Evolutionary conservation across 2,888 invertebrate species (phyloP), one percentile per base, ranked within the genome.

Genomic region (Gymnosoma rotundatum): DNA sequence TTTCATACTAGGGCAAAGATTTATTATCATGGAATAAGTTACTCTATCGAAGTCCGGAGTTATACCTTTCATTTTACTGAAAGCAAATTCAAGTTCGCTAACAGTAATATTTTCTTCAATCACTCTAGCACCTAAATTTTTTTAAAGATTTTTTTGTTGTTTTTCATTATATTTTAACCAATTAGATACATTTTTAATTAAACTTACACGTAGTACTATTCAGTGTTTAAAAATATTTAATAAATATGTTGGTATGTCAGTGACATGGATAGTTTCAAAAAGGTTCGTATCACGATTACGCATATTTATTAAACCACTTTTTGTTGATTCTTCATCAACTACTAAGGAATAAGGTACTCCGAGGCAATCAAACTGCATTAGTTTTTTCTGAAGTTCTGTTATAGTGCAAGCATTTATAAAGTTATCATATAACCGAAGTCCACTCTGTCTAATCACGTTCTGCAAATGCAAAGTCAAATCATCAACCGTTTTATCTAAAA

Each of bases 301-400:
- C 79, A 95, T 90, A 87, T 94, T 93, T 83, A 96, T 93, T 83
- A 97, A 94, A 4, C 98, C 98, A 90, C 94, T 94, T 87, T 93
- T 93, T 9, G 97, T 93, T 16, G 96, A 95, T 20, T 93, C 93
- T 80, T 95, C 94, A 89, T 94, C 93, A 20, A 98, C 91, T n/a
- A 95, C 92, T 70, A 96, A 93, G 48, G 94, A 95, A 89, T 96
- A 97, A 9, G 96, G 95, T 10, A 97, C 93, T 1, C 96, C 97
- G 74, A 95, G 69, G 2, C 78, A 82, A 60, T 90, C 91, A 0
- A 79, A 85, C 1, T 75, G 54, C 9, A 21, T 32, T 2, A 86
- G 18, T 38, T 76, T 21, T 10, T 42, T 42, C 1, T 85, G 74
- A 3, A 89, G 58, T n/a, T 88, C 86, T 0, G 85, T 75, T 79